Base-by-base conservation (phyloP, 1,140 invertebrate species). In the Ylistrum balloti region DNA sequence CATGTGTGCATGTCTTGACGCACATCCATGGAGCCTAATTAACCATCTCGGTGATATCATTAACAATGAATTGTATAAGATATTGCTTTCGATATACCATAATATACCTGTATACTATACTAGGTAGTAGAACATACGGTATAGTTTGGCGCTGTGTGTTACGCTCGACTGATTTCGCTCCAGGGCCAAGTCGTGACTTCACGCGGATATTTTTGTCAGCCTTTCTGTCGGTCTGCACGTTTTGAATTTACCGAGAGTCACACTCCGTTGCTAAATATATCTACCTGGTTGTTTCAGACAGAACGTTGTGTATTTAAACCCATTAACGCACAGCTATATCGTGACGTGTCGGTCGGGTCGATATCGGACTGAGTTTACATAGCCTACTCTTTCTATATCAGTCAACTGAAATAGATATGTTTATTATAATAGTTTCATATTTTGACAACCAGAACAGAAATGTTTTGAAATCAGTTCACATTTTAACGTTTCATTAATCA, bases 201-300 rank as follows among this genome's bases (percentile, higher is more conserved):
- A 74, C 17, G 56, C 56, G 56, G 56, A 74, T 74, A 74, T 74
- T 74, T 74, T 74, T 74, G 56, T 74, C 56, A 74, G 56, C 56
- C 56, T 74, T 74, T 74, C 56, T 74, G n/a, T 74, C 56, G 56
- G 56, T 5, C 56, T 5, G 56, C 56, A 74, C 56, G 56, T 74
- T 74, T 74, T 74, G 56, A 74, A 74, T 74, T 74, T 74, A 74
- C 56, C n/a, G 56, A 74, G 56, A 74, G 56, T 74, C 56, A 74
- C 56, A 74, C 56, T 74, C n/a, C 56, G 56, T 74, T 74, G 56
- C 56, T 74, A 74, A 74, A 74, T 74, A 74, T 74, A 74, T 74
- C 56, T 74, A 74, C 56, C 56, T 74, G 56, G 56, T 28, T n/a
- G 56, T 74, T 17, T 74, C 56, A 74, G 56, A 74, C 56, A 74